Conservation (phyloP, 2,888 invertebrate species). For the Oligia strigilis region DNA sequence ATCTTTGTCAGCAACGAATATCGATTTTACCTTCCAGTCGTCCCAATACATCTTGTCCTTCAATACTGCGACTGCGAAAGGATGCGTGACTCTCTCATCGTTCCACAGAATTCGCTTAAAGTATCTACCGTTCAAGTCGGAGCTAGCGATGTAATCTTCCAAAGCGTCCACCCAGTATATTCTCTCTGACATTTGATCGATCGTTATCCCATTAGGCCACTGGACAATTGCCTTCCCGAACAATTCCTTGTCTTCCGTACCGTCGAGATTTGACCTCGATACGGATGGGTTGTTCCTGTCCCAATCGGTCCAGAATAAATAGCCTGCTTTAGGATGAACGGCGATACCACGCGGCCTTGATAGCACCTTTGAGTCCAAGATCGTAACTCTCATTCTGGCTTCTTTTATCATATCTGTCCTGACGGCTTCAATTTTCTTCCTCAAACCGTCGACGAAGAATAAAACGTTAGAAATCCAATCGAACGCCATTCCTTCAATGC, state of each 20-base stretch:
- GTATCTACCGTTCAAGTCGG: slow-evolving; percentile 93
- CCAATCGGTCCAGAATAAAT: slow-evolving; percentile 97
- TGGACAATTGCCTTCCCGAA: slow-evolving; percentile 93
- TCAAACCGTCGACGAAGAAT: slow-evolving; percentile 96
- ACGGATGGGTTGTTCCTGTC: slow-evolving; percentile 94
- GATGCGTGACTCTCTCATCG: slow-evolving; percentile 93
- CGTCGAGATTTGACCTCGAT: slow-evolving; percentile 95
- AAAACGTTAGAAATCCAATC: slow-evolving; percentile 97
- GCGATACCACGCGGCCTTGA: slow-evolving; percentile 95
- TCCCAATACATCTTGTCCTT: slow-evolving; percentile 97
- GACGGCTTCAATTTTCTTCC: slow-evolving; percentile 95
- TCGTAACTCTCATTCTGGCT: slow-evolving; percentile 94
- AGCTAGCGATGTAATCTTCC: slow-evolving; percentile 95
- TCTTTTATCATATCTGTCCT: slow-evolving; percentile 90
- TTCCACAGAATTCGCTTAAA: slow-evolving; percentile 92
- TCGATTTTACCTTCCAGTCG: slow-evolving; percentile 95
- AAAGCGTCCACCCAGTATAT: slow-evolving; percentile 97
- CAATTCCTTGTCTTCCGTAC: slow-evolving; percentile 92
- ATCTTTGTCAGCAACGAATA: slow-evolving; percentile 95
- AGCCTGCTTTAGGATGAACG: slow-evolving; percentile 95
- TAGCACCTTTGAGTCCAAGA: slow-evolving; percentile 92
- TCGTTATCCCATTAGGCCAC: slow-evolving; percentile 97
- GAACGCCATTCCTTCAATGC: slow-evolving; percentile 96
- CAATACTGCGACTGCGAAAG: slow-evolving; percentile 96
- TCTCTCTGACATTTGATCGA: slow-evolving; percentile 95